phyloP scores from a whole-genome alignment of 1,140 invertebrate species.

The Proctacanthus coquilletti region DNA sequence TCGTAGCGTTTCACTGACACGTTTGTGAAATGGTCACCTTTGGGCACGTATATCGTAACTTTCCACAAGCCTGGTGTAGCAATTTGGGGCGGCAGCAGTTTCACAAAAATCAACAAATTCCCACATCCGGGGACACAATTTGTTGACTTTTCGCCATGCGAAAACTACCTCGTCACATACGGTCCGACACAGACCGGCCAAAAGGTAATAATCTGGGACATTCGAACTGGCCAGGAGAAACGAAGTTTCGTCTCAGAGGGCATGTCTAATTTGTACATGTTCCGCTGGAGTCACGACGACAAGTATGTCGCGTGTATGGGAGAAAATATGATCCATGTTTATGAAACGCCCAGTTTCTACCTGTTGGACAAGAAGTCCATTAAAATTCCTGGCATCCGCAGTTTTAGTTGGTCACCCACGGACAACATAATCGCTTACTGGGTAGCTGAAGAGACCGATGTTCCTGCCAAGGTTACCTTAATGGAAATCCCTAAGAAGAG shows the following conservation, averaged over 20 bases:
- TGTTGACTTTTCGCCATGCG: conserved; percentile 95
- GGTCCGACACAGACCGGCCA: conserved; percentile 50
- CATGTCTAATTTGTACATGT: conserved; percentile 73
- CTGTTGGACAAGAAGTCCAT: conserved; percentile 89
- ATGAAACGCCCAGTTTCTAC: conserved; percentile 89
- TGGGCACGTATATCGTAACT: conserved; percentile 91
- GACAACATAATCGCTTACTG: conserved; percentile 95
- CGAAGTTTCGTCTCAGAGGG: conserved; percentile 77
- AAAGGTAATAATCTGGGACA: conserved; percentile 87
- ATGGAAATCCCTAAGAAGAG: conserved; percentile 73
- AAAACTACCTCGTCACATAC: conserved; percentile 92
- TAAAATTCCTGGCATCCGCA: conserved; percentile 78
- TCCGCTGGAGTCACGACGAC: conserved; percentile 96
- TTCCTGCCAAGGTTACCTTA: conserved; percentile 70
- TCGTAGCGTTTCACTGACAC: conserved; percentile 44
- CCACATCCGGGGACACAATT: conserved; percentile 81
- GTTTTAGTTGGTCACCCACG: conserved; percentile 96
- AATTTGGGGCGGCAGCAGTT: conserved; percentile 91
- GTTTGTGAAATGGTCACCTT: conserved; percentile 91
- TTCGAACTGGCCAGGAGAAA: conserved; percentile 82
- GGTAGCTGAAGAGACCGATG: conserved; percentile 94
- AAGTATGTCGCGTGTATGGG: conserved; percentile 89
- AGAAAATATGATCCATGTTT: conserved; percentile 73
- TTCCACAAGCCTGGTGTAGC: conserved; percentile 92
- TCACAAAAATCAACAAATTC: conserved; percentile 83